A percentile compares a stretch with the other conserved stretches of the same genome.
These are phyloP conservation scores for Aphelinus certus DNA, from an alignment of 1,140 invertebrate species.

Conservation along the genomic window DNA sequence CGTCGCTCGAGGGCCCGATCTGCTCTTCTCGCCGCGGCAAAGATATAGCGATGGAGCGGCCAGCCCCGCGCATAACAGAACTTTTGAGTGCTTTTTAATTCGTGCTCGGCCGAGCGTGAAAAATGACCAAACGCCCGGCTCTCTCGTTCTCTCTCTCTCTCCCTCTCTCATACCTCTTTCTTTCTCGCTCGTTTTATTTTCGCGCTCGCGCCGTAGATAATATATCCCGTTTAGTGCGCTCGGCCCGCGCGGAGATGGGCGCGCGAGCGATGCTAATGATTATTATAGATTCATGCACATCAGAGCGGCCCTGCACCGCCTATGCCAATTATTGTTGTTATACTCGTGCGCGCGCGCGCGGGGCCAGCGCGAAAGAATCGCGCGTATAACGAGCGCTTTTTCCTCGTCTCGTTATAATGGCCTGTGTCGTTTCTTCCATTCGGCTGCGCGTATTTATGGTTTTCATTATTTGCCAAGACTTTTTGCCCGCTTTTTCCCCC, in stretches of 20 bases:
- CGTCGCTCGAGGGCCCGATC: conserved; percentile 9
- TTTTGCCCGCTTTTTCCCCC: too few relatives aligned
- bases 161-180: too few relatives aligned
- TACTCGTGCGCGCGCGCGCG: neutral
- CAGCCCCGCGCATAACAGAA: conserved; percentile 14
- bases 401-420: conserved; percentile 6
- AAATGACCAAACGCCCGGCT: neutral
- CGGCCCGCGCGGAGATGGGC: neutral
- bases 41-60: too few relatives aligned
- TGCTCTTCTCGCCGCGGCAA: neutral
- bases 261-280: neutral
- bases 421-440: conserved; percentile 2
- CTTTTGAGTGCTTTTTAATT: conserved; percentile 29
- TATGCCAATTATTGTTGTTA: conserved; percentile 15
- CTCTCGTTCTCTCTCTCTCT: too few relatives aligned
- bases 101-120: conserved; percentile 16
- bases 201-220: neutral
- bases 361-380: neutral
- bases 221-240: too few relatives aligned
- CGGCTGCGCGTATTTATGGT: neutral
- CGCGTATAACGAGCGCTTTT: conserved; percentile 2
- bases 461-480: neutral
- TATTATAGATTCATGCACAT: conserved; percentile 7
- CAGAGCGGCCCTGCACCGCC: neutral
- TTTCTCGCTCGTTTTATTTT: conserved; percentile 8